Base-by-base conservation (phyloP, 2,797 vertebrate species). In the Gymnothorax javanicus region DNA sequence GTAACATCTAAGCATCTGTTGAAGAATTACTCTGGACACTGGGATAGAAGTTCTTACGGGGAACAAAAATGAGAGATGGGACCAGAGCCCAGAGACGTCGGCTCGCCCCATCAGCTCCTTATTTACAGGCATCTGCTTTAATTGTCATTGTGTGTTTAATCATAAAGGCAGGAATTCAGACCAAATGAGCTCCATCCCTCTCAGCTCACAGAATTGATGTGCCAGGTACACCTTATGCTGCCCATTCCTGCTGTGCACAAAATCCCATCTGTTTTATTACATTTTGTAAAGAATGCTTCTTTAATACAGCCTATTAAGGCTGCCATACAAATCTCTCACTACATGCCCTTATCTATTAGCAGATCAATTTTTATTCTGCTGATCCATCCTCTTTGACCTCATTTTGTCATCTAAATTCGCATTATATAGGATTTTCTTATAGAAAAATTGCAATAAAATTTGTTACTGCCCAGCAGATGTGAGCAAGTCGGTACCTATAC, bases 321-420 rank as follows among this genome's bases (percentile, higher is more conserved):
- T 95, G 95, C 96, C 98, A 97, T 99, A 99, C 98, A 99, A 99
- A 99, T 99, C 98, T 99, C 98, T 96, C 96, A 95, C 94, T 94
- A 95, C 95, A 95, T 96, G 96, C 96, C 95, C 96, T 96, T 96
- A 95, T 97, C 97, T 97, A 96, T 94, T 95, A 96, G 94, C 97
- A 99, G 98, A 99, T 99, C 98, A 99, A 99, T 99, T 99, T 99
- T 99, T 99, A 98, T 98, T 96, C 96, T 98, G 98, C 99, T 99
- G 98, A 99, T 97, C 96, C 94, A 88, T 93, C 93, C 97, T 95
- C 97, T 96, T 97, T 97, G 96, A 95, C 95, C 95, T 97, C 97
- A 97, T 98, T 98, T 97, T 97, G 96, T 97, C 98, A 97, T 97
- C 96, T 97, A 96, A 97, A 98, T 98, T 98, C 97, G 97, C 94